A percentile compares a stretch with the other conserved stretches of the same genome.
Evolutionary conservation across 1,140 invertebrate species (phyloP).

Genomic region (Anthonomus grandis): DNA sequence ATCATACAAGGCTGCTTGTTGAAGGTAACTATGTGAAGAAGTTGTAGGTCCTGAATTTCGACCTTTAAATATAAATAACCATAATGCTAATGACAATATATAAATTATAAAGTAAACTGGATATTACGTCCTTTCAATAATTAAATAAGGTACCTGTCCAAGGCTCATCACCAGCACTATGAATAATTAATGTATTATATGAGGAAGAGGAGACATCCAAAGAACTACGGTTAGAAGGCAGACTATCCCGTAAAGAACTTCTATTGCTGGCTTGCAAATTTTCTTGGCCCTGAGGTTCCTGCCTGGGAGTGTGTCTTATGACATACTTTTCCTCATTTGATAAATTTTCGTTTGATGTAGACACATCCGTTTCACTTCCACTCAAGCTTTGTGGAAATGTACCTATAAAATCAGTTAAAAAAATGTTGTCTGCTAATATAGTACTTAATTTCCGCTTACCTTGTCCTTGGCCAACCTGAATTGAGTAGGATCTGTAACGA

Average conservation of each 20-base stretch:
- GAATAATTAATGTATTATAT: slow-evolving; percentile 78
- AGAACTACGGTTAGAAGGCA: slow-evolving; percentile 69
- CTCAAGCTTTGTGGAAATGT: slow-evolving; percentile 68
- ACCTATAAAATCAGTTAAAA: slow-evolving; percentile 14
- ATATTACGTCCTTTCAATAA: slow-evolving; percentile 8
- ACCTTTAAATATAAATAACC: slow-evolving; percentile 27
- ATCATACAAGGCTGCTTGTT: slow-evolving; percentile 35
- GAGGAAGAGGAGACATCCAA: slow-evolving; percentile 72
- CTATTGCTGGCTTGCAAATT: slow-evolving; percentile 65
- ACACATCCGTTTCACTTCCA: slow-evolving; percentile 87
- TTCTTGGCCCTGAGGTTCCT: slow-evolving; percentile 91
- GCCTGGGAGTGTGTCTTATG: slow-evolving; percentile 74
- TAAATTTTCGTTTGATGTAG: slow-evolving; percentile 85
- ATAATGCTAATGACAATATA: no score
- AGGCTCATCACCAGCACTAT: slow-evolving; percentile 66
- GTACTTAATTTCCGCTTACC: slow-evolving; percentile 1
- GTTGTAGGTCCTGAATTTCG: slow-evolving; percentile 41
- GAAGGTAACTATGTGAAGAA: slow-evolving; percentile 32
- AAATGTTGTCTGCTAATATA: not conserved
- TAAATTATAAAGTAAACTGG: not conserved
- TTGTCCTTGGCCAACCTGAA: slow-evolving; percentile 20
- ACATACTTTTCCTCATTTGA: slow-evolving; percentile 82
- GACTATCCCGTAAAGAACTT: slow-evolving; percentile 67
- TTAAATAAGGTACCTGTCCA: slow-evolving; percentile 56
- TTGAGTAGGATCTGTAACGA: slow-evolving; percentile 17